Evolutionary conservation across 2,797 vertebrate species (phyloP).

Genomic region (Tinamus major): DNA sequence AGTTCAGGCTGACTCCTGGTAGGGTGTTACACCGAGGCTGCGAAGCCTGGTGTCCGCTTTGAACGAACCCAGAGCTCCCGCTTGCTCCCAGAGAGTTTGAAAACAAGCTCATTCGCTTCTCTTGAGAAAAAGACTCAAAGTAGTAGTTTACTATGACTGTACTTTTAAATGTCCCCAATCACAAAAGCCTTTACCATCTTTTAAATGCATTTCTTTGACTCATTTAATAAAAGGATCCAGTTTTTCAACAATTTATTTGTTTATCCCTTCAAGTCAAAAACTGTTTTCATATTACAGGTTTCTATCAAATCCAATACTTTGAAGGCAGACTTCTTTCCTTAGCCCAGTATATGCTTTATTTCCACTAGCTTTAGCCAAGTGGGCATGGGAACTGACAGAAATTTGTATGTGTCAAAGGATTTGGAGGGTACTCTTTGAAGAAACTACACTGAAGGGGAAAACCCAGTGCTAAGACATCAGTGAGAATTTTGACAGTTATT

Average conservation of each 20-base stretch:
- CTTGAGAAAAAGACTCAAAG: not conserved
- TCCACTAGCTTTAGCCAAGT: not conserved
- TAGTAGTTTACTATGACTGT: not conserved
- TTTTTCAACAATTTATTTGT: not conserved
- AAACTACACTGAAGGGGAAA: constrained; percentile 25
- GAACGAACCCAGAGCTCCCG: not conserved
- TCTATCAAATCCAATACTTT: not conserved
- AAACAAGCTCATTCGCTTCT: not conserved
- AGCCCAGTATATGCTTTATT: not conserved
- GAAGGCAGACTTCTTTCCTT: not conserved
- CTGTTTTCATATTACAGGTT: not conserved
- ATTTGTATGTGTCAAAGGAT: not conserved
- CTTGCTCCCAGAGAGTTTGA: not conserved
- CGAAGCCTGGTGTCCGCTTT: not conserved
- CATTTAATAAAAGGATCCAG: not conserved
- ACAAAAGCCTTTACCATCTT: not conserved
- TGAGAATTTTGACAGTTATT: not conserved
- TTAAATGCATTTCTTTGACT: not conserved
- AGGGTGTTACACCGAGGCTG: not conserved
- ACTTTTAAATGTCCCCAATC: not conserved
- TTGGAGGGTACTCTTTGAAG: not conserved
- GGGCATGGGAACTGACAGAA: not conserved
- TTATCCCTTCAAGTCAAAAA: not conserved
- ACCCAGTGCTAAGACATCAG: not conserved
- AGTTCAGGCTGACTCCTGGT: not conserved